Percentiles rank a stretch among this genome's conserved stretches.
phyloP scores from a whole-genome alignment of 1,140 invertebrate species.

The Dreissena polymorpha region DNA sequence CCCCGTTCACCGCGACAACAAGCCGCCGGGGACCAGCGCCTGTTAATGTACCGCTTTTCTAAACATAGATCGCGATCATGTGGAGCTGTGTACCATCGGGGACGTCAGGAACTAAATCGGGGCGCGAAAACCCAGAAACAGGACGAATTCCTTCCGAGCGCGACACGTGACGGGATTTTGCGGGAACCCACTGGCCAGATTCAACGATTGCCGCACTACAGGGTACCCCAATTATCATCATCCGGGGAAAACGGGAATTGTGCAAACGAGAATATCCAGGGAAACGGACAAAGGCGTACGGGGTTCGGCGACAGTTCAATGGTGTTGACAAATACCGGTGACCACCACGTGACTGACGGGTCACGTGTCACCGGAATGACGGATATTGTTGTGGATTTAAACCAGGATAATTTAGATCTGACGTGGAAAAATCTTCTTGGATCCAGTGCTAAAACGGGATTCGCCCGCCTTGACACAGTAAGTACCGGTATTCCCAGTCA shows the following conservation, averaged over 20 bases:
- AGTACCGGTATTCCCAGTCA: background rate
- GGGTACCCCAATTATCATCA: background rate
- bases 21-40: conserved; percentile 6
- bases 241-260: background rate
- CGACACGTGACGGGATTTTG: background rate
- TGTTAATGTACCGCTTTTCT: conserved; percentile 54
- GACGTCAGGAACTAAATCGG: too few relatives aligned
- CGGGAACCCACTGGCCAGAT: background rate
- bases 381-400: background rate
- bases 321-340: conserved; percentile 1
- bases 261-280: background rate
- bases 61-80: conserved; percentile 46
- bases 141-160: background rate
- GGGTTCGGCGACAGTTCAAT: conserved; percentile 14
- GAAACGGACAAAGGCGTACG: background rate
- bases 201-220: background rate
- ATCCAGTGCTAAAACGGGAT: conserved; percentile 11
- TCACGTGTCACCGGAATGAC: background rate
- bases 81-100: background rate
- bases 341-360: background rate
- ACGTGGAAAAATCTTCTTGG: background rate
- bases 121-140: too few relatives aligned
- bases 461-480: conserved; percentile 43
- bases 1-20: conserved; percentile 16
- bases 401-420: background rate